Conservation (phyloP, 2,888 invertebrate species). For the Caenorhabditis uteleia region DNA sequence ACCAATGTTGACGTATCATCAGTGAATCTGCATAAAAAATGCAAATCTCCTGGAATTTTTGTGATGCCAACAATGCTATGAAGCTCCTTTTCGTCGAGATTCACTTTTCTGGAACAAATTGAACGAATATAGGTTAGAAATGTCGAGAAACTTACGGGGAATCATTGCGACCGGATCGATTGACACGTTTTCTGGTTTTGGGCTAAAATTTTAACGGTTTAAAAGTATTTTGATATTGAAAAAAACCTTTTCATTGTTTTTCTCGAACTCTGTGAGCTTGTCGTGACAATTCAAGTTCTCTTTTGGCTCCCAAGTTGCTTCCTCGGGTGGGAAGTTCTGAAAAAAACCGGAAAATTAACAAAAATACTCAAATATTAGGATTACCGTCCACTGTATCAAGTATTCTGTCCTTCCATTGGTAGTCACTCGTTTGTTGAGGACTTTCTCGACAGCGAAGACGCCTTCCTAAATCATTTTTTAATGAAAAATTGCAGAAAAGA, state of each 20-base stretch:
- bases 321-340: slow-evolving; percentile 34
- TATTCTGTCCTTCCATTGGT: slow-evolving; percentile 26
- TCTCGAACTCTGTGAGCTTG: slow-evolving; percentile 31
- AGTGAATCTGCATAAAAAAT: slow-evolving; percentile 35
- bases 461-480: slow-evolving; percentile 18
- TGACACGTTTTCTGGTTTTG: slow-evolving; percentile 3
- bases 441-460: slow-evolving; percentile 35
- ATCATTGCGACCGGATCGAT: slow-evolving; percentile 1
- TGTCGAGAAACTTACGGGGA: neutral
- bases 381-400: slow-evolving; percentile 46
- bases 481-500: too few species aligned
- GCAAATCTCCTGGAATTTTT: slow-evolving; percentile 26
- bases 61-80: slow-evolving; percentile 27
- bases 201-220: neutral
- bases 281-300: slow-evolving; percentile 38
- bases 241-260: slow-evolving; percentile 8
- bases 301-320: slow-evolving; percentile 49
- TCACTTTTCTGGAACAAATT: too few species aligned
- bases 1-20: slow-evolving; percentile 25
- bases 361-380: neutral
- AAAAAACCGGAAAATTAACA: neutral
- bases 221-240: too few species aligned
- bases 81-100: slow-evolving; percentile 12
- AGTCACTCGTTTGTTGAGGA: slow-evolving; percentile 29
- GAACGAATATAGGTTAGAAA: neutral